These are phyloP conservation scores for Datnioides undecimradiatus DNA, from an alignment of 2,113 vertebrate species.

Conservation along the genomic window DNA sequence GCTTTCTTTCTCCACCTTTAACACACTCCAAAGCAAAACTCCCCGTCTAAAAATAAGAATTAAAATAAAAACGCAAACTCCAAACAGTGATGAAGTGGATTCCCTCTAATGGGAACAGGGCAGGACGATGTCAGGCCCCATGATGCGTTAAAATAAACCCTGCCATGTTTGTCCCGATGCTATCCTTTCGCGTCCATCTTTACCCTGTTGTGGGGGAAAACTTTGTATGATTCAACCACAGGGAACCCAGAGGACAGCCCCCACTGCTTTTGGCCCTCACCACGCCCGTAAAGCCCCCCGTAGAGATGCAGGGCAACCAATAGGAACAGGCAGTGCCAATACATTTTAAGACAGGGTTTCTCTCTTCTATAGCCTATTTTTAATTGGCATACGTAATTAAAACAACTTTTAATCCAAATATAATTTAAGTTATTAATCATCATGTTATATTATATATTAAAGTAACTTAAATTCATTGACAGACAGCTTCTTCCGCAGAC, in stretches of 20 bases:
- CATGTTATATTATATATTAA: too few relatives aligned
- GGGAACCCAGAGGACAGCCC: neutral
- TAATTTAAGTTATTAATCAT: too few relatives aligned
- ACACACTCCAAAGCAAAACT: neutral
- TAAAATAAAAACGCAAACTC: neutral
- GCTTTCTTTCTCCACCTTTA: neutral
- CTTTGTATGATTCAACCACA: neutral
- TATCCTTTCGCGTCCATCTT: conserved; percentile 56
- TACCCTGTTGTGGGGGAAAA: neutral
- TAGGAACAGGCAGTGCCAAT: neutral
- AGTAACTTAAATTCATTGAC: neutral
- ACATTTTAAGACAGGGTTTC: neutral
- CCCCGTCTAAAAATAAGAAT: neutral
- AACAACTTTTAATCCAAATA: neutral
- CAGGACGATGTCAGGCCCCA: neutral
- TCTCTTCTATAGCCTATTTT: neutral
- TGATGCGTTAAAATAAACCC: neutral
- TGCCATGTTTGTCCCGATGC: conserved; percentile 21
- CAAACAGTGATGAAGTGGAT: neutral
- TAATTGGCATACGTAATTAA: neutral
- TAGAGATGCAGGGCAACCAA: conserved; percentile 7
- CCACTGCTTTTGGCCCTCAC: neutral
- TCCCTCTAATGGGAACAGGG: neutral
- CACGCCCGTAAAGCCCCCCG: conserved; percentile 53
- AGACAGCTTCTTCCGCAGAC: neutral